A percentile compares a stretch with the other conserved stretches of the same genome.
Conservation (phyloP, 2,888 invertebrate species). For the Carabus problematicus region DNA sequence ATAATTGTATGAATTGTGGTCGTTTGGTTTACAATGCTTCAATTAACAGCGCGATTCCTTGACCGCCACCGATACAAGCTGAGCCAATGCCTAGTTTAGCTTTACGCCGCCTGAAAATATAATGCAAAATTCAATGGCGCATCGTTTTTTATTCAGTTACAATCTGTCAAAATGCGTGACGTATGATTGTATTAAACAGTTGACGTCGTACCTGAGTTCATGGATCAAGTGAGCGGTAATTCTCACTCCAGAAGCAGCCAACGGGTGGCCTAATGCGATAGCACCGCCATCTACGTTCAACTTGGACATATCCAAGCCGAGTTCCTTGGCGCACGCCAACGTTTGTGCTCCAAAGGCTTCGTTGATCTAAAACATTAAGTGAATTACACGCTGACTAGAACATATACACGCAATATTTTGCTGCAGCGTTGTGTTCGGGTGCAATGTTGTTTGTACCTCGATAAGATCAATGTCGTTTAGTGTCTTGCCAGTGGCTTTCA, state of each 20-base stretch:
- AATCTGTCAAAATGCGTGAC: slow-evolving; percentile 1
- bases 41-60: slow-evolving; percentile 93
- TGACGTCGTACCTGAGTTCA: slow-evolving; percentile 77
- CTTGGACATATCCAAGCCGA: slow-evolving; percentile 84
- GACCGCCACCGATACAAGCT: slow-evolving; percentile 98
- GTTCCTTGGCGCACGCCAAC: slow-evolving; percentile 87
- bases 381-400: too few species aligned
- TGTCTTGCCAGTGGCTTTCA: slow-evolving; percentile 78
- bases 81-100: slow-evolving; percentile 90
- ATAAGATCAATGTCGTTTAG: slow-evolving; percentile 90
- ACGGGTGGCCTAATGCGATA: slow-evolving; percentile 95
- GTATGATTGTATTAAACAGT: too few species aligned
- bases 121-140: background rate
- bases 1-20: slow-evolving; percentile 19
- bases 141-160: background rate
- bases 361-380: slow-evolving; percentile 75
- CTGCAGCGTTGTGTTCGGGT: background rate
- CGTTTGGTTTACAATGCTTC: slow-evolving; percentile 71
- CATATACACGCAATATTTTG: too few species aligned
- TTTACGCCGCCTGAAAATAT: slow-evolving; percentile 73
- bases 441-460: slow-evolving; percentile 71
- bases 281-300: slow-evolving; percentile 96
- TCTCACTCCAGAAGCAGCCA: slow-evolving; percentile 93
- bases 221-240: slow-evolving; percentile 92
- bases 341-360: slow-evolving; percentile 98